Conservation (phyloP, 2,888 invertebrate species). For the Odontothrips loti region DNA sequence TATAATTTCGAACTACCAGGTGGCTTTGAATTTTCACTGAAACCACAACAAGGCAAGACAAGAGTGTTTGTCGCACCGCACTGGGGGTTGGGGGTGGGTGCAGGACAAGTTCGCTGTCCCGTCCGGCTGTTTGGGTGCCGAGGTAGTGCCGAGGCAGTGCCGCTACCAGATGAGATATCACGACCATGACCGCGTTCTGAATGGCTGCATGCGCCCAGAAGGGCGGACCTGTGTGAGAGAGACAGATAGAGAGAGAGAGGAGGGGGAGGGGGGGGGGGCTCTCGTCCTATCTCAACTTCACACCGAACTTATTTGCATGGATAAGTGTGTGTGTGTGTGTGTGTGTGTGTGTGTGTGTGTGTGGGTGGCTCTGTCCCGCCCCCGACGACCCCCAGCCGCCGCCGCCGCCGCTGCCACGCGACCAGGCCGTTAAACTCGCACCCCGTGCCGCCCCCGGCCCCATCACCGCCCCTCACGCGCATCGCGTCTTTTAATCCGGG, state of each 20-base stretch:
- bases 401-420: conserved; percentile 2
- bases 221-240: not conserved
- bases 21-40: too few relatives aligned
- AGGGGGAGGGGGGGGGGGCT: too few relatives aligned
- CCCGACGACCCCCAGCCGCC: not conserved
- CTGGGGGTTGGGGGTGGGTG: too few relatives aligned
- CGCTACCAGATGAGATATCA: too few relatives aligned
- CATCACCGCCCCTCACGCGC: not conserved
- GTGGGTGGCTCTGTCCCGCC: not conserved
- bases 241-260: too few relatives aligned
- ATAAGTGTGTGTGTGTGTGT: not conserved
- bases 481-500: not conserved
- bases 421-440: conserved; percentile 8
- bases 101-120: too few relatives aligned
- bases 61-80: too few relatives aligned
- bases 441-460: not conserved
- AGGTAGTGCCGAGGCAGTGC: not conserved
- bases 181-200: too few relatives aligned
- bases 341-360: not conserved
- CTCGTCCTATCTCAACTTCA: conserved; percentile 21
- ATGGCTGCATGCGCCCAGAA: not conserved
- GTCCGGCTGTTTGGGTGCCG: too few relatives aligned
- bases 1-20: too few relatives aligned
- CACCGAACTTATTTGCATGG: conserved; percentile 22
- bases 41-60: too few relatives aligned